Evolutionary conservation across 2,888 invertebrate species (phyloP), one percentile per base, ranked within the genome.

Genomic region (Agriopis marginaria): DNA sequence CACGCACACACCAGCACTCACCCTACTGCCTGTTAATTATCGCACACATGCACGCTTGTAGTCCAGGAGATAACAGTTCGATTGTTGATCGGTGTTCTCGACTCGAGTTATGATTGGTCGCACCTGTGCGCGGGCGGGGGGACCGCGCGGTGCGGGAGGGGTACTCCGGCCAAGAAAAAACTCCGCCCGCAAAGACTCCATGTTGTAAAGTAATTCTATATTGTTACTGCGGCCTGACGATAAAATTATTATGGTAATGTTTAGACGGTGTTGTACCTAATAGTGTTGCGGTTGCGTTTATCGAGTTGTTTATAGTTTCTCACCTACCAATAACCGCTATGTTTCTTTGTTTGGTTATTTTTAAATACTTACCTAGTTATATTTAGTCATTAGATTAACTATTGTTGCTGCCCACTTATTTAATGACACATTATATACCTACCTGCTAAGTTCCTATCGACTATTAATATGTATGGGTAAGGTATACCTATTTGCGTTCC

Each of bases 1-100:
- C 79, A 83, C 89, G 73, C 88, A 86, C 86, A 86, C 89, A 75
- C 58, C 60, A 75, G 67, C 77, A 71, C 74, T 63, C 45, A 86
- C 87, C 89, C 90, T 87, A 87, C 84, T 87, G 86, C 86, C 77
- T 53, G 79, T 75, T 77, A 87, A 90, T 89, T 88, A 89, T 86
- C 84, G 76, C 87, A 84, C 87, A 82, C 84, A 79, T 71, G 73
- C 77, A 71, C 65, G 61, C 40, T 70, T 76, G 76, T 76, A 80
- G 80, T 78, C 77, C 72, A 74, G 71, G 65, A 83, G 84, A 86
- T 86, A 87, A 86, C 77, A 77, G 77, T 74, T 79, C 78, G 85
- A 84, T 87, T 83, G 86, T 83, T 77, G 85, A 82, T 81, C 79
- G 81, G 72, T 75, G 71, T 47, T 17, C 40, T 47, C 61, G 49